Base-by-base conservation (phyloP, 2,888 invertebrate species). In the Neuroscelio doddi region DNA sequence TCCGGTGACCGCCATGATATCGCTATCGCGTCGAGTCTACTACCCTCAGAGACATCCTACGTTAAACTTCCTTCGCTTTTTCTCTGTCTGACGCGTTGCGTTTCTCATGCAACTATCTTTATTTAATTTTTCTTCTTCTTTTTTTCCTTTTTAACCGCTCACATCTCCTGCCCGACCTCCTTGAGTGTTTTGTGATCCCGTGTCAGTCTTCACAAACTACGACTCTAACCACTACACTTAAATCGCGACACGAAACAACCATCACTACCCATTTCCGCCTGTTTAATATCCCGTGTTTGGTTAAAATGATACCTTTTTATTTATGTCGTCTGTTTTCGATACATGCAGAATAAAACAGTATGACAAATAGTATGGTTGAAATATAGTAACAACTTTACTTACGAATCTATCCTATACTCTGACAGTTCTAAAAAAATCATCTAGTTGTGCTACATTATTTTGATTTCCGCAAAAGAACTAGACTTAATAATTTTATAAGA, bases 1-100 rank as follows among this genome's bases (percentile, higher is more conserved):
- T 84, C 83, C 83, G 82, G 75, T 80, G 81, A 76, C 78, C 80
- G 79, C 78, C 80, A 75, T 81, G 79, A 79, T 80, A 80, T 77
- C 69, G 77, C 79, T 82, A 82, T 81, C 81, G 76, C 76, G 49
- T 46, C 69, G 41, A 58, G 68, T 59, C 68, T 45, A 47, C 72
- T 51, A 51, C 64, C 67, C 69, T 66, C 41, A 52, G 55, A 56
- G 58, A 62, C 50, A 58, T 62, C 62, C 62, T 32, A 51, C 53
- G 56, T 46, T 57, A 51, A 64, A 51, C 52, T 45, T 47, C 53
- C 39, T 29, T 52, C 45, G 10, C 27, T 24, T 9, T 12, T 9
- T 21, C 21, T 62, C 55, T 61, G 66, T 62, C 66, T 64, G 55
- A 61, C 62, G 63, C 63, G 58, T n/a, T n/a, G n/a, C n/a, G n/a